Evolutionary conservation across 2,113 vertebrate species (phyloP), one percentile per base, ranked within the genome.

Genomic region (Hypocryptadius cinnamomeus): DNA sequence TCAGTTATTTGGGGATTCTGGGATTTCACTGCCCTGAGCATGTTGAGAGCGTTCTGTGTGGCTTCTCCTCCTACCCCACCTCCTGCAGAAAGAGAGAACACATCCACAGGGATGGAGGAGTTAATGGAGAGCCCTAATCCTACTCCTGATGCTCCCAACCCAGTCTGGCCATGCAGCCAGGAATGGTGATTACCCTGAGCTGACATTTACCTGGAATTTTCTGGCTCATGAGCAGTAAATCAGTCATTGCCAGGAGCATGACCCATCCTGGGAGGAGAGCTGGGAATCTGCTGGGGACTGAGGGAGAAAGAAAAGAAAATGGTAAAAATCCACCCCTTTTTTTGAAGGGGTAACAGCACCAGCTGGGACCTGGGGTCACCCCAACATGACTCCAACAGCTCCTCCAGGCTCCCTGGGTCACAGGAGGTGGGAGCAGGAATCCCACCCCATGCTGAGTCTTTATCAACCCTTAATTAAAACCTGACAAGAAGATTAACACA

Each of bases 381-480:
- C 66, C 60, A 50, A 3, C 6, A 1, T 31, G n/a, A 16, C 12
- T 63, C 53, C 17, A 66, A 35, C 33, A 17, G 50, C 68, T 47
- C 37, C 50, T 30, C 12, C 33, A 18, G 77, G 60, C 74, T 79
- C 73, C 54, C 42, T 7, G 39, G 79, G 59, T 60, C 4, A 0
- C 44, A 25, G 81, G 54, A 64, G 88, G 30, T 69, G 79, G 73
- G 87, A 83, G 30, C n/a, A 48, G 90, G 51, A 80, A 77, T 37
- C 15, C 79, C 89, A 89, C n/a, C 66, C 42, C 90, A 87, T 60
- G 89, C 91, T 95, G 91, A 90, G 93, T 68, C 84, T 97, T 95
- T 92, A 97, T 93, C 93, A 95, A 94, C 81, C 84, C 91, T 97
- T 98, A 97, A 98, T 98, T 98, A 98, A 98, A 97, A 97, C 80